These are phyloP conservation scores for Diadema setosum DNA, from an alignment of 35 echinoderm and acorn worm species.

Conservation along the genomic window DNA sequence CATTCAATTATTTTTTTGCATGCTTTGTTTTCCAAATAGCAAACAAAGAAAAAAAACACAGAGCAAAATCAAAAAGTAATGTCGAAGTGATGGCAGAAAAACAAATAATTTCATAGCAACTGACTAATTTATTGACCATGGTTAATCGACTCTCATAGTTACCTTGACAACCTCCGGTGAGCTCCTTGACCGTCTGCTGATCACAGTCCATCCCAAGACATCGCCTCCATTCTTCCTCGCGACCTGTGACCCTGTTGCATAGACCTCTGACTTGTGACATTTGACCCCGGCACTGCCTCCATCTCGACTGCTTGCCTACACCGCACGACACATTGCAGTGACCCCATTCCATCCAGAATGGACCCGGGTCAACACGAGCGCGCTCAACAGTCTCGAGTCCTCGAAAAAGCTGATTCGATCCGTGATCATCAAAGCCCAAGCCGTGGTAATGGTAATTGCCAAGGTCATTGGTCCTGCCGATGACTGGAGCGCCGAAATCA, in stretches of 20 bases:
- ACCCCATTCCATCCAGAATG: not conserved
- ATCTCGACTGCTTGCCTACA: not conserved
- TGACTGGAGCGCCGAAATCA: not conserved
- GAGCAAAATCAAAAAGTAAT: not conserved
- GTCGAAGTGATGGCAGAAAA: not conserved
- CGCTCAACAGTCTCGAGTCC: not conserved
- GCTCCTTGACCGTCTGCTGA: not conserved
- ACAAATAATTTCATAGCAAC: not conserved
- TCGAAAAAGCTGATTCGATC: not conserved
- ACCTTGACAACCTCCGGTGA: not conserved
- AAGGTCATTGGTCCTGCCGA: not conserved
- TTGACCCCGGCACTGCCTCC: not conserved
- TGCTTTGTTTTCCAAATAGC: too few relatives aligned
- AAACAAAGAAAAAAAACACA: not conserved
- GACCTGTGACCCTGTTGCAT: not conserved
- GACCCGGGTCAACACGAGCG: not conserved
- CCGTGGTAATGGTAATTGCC: not conserved
- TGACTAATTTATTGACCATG: not conserved
- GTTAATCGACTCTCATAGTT: not conserved
- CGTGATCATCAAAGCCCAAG: not conserved
- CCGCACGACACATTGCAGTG: not conserved
- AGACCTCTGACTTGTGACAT: not conserved
- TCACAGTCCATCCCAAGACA: constrained; percentile 22
- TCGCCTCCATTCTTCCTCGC: not conserved
- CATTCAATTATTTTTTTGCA: too few relatives aligned